These are phyloP conservation scores for Maccullochella peelii DNA, from an alignment of 2,113 vertebrate species.

Conservation along the genomic window DNA sequence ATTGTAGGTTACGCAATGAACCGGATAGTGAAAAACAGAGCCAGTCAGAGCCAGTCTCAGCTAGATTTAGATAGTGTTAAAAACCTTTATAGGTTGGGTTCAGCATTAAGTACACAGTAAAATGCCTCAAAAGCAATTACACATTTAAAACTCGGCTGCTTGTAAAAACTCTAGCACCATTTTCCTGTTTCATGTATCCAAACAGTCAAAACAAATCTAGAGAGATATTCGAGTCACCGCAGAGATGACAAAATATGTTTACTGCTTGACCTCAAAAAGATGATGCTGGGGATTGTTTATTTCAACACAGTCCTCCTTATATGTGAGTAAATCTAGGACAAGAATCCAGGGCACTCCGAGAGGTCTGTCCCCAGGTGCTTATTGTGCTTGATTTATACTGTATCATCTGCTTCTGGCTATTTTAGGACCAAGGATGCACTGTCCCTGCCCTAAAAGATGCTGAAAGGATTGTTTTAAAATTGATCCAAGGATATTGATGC, in stretches of 20 bases:
- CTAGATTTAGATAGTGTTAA: slow-evolving; percentile 53
- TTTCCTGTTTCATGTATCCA: background rate
- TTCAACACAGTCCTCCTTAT: slow-evolving; percentile 42
- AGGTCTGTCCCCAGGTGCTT: slow-evolving; percentile 64
- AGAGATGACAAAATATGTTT: slow-evolving; percentile 8
- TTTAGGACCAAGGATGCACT: slow-evolving; percentile 57
- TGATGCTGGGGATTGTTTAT: slow-evolving; percentile 64
- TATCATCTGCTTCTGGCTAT: slow-evolving; percentile 69
- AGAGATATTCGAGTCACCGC: slow-evolving; percentile 20
- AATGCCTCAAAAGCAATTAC: slow-evolving; percentile 34
- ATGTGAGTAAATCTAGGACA: slow-evolving; percentile 76
- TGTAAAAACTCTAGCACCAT: background rate
- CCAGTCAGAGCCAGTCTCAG: slow-evolving; percentile 54
- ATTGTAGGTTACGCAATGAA: slow-evolving; percentile 70
- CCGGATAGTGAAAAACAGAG: slow-evolving; percentile 41
- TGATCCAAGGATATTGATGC: background rate
- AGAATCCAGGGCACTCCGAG: slow-evolving; percentile 78
- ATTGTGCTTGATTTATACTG: slow-evolving; percentile 76
- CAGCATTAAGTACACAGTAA: slow-evolving; percentile 39
- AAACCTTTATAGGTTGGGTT: slow-evolving; percentile 31
- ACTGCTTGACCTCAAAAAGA: slow-evolving; percentile 46
- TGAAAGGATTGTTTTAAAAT: slow-evolving; percentile 22
- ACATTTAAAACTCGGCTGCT: slow-evolving; percentile 14
- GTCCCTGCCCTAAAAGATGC: slow-evolving; percentile 50
- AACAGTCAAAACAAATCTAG: slow-evolving; percentile 13